Evolutionary conservation across 2,113 vertebrate genomes (phyloP).

Genomic region (Myanophis thanlyinensis): DNA sequence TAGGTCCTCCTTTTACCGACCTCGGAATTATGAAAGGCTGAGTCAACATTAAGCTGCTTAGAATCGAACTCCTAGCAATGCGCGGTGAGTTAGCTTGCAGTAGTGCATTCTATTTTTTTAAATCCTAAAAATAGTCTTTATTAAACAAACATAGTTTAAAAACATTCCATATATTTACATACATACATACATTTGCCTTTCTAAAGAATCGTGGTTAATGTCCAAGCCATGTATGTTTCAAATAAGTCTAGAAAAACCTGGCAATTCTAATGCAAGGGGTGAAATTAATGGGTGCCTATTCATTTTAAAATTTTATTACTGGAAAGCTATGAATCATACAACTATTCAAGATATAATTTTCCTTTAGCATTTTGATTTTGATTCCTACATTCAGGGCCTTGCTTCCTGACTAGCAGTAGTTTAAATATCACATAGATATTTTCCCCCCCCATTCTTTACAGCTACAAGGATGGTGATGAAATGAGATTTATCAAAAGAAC

Average conservation of each 20-base stretch:
- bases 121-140: too few species aligned
- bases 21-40: neutral
- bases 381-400: neutral
- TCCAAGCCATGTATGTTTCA: neutral
- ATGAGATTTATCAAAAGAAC: neutral
- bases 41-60: neutral
- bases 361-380: neutral
- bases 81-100: neutral
- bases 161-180: too few species aligned
- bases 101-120: neutral
- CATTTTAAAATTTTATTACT: neutral
- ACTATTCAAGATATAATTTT: slow-evolving; percentile 3
- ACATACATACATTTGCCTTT: too few species aligned
- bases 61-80: neutral
- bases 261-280: neutral
- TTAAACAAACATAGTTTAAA: too few species aligned
- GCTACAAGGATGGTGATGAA: neutral
- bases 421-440: neutral
- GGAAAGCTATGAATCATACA: neutral
- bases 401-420: neutral
- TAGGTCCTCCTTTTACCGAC: neutral
- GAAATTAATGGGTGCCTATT: neutral
- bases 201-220: neutral
- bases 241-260: neutral
- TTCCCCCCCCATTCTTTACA: too few species aligned